phyloP scores from a whole-genome alignment of 2,113 vertebrate species.

The Rhizomys pruinosus region DNA sequence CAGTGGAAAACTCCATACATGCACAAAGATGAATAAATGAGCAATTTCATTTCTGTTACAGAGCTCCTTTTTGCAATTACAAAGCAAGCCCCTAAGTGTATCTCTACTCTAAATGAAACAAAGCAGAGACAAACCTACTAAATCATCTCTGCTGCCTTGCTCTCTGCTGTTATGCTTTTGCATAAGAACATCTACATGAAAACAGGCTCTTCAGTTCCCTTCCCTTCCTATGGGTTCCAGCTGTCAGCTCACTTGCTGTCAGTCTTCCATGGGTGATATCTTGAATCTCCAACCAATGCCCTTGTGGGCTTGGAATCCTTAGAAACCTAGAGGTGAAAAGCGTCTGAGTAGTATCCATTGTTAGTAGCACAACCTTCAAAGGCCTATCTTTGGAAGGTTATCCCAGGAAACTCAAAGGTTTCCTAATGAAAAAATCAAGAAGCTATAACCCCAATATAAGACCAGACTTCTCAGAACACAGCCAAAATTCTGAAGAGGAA shows the following conservation, averaged over 20 bases:
- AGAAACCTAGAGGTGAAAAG: slow-evolving; percentile 38
- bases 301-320: not conserved
- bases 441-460: slow-evolving; percentile 30
- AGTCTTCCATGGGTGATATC: slow-evolving; percentile 6
- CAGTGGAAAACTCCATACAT: not conserved
- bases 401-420: slow-evolving; percentile 18
- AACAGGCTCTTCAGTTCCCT: slow-evolving; percentile 38
- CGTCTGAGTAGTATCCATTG: slow-evolving; percentile 2
- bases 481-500: slow-evolving; percentile 5
- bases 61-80: not conserved
- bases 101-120: slow-evolving; percentile 35
- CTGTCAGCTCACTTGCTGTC: slow-evolving; percentile 60
- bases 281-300: not conserved
- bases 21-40: not conserved
- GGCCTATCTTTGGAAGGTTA: slow-evolving; percentile 14
- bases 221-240: slow-evolving; percentile 66
- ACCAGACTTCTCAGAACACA: slow-evolving; percentile 34
- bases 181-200: slow-evolving; percentile 27
- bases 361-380: not conserved
- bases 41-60: not conserved
- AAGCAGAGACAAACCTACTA: not conserved
- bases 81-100: not conserved
- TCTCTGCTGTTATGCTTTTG: slow-evolving; percentile 5
- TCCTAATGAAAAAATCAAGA: slow-evolving; percentile 53
- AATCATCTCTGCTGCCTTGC: not conserved